Evolutionary conservation across 2,797 vertebrate species (phyloP).

Genomic region (Danio jaintianensis): DNA sequence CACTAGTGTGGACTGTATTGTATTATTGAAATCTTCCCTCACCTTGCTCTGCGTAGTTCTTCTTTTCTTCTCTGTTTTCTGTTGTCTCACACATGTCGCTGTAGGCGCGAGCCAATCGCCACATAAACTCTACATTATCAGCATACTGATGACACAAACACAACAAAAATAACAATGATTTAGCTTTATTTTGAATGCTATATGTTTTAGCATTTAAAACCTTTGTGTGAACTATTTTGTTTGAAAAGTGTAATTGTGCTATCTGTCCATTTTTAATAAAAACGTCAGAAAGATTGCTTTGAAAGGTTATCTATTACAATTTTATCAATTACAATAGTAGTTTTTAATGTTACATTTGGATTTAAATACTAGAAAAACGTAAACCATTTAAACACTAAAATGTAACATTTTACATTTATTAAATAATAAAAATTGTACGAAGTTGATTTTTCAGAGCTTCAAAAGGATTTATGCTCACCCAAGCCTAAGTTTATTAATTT

Average conservation of each 20-base stretch:
- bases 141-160: slow-evolving; percentile 77
- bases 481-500: neutral
- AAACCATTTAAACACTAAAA: neutral
- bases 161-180: neutral
- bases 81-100: slow-evolving; percentile 85
- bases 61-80: slow-evolving; percentile 79
- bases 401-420: neutral
- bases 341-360: neutral
- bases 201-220: neutral
- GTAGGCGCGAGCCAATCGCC: slow-evolving; percentile 91
- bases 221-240: neutral
- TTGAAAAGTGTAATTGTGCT: neutral
- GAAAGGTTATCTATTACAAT: too few species aligned
- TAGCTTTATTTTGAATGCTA: neutral
- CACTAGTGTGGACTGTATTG: neutral
- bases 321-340: too few species aligned
- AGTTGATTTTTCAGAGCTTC: neutral
- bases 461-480: neutral
- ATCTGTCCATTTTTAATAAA: too few species aligned
- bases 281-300: neutral
- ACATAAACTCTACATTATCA: slow-evolving; percentile 85
- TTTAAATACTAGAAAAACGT: neutral
- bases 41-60: slow-evolving; percentile 80
- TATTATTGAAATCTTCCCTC: slow-evolving; percentile 19
- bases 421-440: neutral